phyloP scores from a whole-genome alignment of 2,888 invertebrate species.

The Spodoptera picta region DNA sequence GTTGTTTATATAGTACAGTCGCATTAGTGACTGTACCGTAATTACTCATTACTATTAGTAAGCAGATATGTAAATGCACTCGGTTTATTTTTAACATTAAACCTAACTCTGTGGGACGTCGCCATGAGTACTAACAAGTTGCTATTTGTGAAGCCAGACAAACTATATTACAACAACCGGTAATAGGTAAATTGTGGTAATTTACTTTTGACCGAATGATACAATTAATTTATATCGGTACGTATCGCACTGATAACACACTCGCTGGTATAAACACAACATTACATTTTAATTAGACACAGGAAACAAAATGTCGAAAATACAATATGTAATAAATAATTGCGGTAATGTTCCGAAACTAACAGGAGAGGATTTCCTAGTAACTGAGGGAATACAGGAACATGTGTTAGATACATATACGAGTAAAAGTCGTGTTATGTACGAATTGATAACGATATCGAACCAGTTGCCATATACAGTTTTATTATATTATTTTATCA shows the following conservation, averaged over 20 bases:
- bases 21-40: no score
- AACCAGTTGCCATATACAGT: no score
- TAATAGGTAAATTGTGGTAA: conserved; percentile 22
- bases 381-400: neutral
- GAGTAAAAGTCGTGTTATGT: no score
- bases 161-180: conserved; percentile 9
- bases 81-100: neutral
- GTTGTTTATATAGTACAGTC: no score
- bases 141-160: conserved; percentile 2
- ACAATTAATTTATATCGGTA: conserved; percentile 25
- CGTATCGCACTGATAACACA: conserved; percentile 15
- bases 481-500: no score
- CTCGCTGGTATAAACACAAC: conserved; percentile 1
- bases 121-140: neutral
- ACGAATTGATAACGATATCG: no score
- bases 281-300: conserved; percentile 9
- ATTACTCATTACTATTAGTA: no score
- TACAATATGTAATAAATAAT: neutral
- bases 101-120: neutral
- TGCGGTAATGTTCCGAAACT: no score
- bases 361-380: conserved; percentile 19
- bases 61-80: neutral
- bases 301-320: conserved; percentile 18
- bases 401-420: no score
- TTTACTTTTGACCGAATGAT: conserved; percentile 27